A percentile compares a stretch with the other conserved stretches of the same genome.
These are phyloP conservation scores for Zophobas atratus DNA, from an alignment of 1,140 invertebrate species.

Conservation along the genomic window DNA sequence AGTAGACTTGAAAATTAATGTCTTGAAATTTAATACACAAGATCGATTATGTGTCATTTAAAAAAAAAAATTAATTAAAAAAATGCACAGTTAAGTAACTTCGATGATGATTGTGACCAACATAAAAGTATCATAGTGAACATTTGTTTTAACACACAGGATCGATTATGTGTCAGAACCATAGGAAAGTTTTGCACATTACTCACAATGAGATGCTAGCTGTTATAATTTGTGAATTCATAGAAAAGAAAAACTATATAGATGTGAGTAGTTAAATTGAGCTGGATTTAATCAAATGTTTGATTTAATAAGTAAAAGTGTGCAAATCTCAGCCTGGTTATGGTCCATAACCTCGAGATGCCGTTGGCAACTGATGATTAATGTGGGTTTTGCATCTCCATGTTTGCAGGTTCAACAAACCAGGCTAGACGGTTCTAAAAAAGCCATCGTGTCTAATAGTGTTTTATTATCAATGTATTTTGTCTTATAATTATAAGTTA, in stretches of 20 bases:
- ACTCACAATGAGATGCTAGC: neutral
- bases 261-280: no score
- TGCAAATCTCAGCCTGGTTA: constrained; percentile 45
- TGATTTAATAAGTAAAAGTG: neutral
- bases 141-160: neutral
- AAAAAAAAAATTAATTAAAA: neutral
- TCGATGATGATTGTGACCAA: no score
- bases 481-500: constrained; percentile 24
- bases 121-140: no score
- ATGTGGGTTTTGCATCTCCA: constrained; percentile 49
- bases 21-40: constrained; percentile 1
- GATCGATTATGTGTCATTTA: constrained; percentile 10
- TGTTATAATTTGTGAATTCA: no score
- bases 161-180: constrained; percentile 18
- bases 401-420: constrained; percentile 56
- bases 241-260: constrained; percentile 2
- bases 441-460: constrained; percentile 33
- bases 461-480: constrained; percentile 31
- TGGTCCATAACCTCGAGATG: constrained; percentile 40
- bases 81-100: neutral
- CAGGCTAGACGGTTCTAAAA: constrained; percentile 57
- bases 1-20: no score
- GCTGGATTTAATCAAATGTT: no score
- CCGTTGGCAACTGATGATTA: constrained; percentile 38
- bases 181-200: constrained; percentile 21